A percentile compares a stretch with the other conserved stretches of the same genome.
Evolutionary conservation across 2,113 vertebrate genomes (phyloP).

Genomic region (Oenanthe melanoleuca): DNA sequence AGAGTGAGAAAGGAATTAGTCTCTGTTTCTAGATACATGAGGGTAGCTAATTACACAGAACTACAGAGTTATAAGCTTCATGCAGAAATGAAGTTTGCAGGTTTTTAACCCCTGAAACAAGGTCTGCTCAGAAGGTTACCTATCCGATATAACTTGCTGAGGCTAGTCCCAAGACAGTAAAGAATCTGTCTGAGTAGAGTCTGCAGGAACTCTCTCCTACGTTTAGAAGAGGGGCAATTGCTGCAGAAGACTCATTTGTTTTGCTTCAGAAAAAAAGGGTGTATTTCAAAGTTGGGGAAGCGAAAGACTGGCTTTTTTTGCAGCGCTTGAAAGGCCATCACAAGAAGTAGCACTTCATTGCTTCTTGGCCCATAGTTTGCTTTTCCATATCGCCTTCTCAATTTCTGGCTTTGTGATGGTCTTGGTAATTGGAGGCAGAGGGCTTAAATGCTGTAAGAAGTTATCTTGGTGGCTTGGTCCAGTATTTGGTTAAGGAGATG

Average conservation of each 20-base stretch:
- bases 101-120: not conserved
- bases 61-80: not conserved
- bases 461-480: not conserved
- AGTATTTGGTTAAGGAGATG: not conserved
- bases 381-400: not conserved
- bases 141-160: not conserved
- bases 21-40: not conserved
- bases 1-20: not conserved
- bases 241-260: not conserved
- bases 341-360: not conserved
- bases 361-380: not conserved
- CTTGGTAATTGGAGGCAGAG: fast-evolving
- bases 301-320: not conserved
- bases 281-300: not conserved
- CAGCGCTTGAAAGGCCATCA: not conserved
- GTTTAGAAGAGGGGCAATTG: not conserved
- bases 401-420: not conserved
- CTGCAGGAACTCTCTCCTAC: not conserved
- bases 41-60: not conserved
- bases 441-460: not conserved
- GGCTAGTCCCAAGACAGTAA: not conserved
- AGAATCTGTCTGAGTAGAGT: not conserved
- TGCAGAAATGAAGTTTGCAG: not conserved
- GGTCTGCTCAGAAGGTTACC: not conserved
- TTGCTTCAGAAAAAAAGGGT: not conserved